phyloP scores from a whole-genome alignment of 2,888 invertebrate genomes.

The Lycophotia porphyrea region DNA sequence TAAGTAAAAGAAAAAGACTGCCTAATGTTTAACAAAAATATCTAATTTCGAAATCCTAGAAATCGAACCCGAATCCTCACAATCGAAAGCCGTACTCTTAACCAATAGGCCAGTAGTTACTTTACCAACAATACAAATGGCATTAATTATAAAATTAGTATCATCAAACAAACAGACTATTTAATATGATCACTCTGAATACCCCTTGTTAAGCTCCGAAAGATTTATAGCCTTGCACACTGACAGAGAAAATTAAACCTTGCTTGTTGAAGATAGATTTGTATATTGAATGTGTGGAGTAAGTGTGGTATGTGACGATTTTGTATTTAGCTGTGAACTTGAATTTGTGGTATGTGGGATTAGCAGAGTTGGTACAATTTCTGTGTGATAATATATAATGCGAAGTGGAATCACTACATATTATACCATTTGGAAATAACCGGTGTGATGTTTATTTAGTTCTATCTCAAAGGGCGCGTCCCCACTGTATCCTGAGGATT shows the following conservation, averaged over 20 bases:
- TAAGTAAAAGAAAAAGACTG: not conserved
- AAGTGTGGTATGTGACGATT: conserved; percentile 4
- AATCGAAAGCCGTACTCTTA: not conserved
- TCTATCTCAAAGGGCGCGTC: too few relatives aligned
- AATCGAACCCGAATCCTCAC: not conserved
- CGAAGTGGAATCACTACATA: too few relatives aligned
- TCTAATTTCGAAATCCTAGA: not conserved
- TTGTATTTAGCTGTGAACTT: not conserved
- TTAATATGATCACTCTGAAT: conserved; percentile 26
- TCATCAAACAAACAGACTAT: conserved; percentile 34
- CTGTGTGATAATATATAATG: not conserved
- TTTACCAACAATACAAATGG: conserved; percentile 8
- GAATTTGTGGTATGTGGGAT: conserved; percentile 20
- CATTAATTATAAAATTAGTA: conserved; percentile 47
- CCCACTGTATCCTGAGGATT: too few relatives aligned
- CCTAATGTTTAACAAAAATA: not conserved
- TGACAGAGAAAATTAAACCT: not conserved
- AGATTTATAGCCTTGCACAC: conserved; percentile 31
- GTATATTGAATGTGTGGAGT: not conserved
- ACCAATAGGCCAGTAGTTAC: not conserved
- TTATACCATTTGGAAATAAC: too few relatives aligned
- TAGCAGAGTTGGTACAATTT: not conserved
- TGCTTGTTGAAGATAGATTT: rapidly evolving
- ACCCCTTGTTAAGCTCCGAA: conserved; percentile 28
- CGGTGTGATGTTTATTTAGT: too few relatives aligned